These are phyloP conservation scores for Ceratosolen solmsi DNA, from an alignment of 1,140 invertebrate species.

Conservation along the genomic window DNA sequence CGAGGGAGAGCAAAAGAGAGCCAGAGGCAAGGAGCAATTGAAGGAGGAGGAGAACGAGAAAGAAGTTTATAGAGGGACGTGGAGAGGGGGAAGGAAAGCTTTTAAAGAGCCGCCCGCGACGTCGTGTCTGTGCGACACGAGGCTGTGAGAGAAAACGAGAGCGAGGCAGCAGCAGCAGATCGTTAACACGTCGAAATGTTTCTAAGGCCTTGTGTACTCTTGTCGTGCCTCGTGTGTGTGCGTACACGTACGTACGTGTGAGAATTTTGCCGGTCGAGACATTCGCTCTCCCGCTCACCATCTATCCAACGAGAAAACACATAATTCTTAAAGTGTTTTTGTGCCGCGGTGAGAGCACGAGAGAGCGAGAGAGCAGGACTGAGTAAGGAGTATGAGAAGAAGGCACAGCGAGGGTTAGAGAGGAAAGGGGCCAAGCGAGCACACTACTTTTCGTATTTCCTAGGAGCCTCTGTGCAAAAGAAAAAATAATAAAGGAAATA, in stretches of 20 bases:
- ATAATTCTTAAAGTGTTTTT: conserved; percentile 6
- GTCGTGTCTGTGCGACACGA: background rate
- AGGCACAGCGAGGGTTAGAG: background rate
- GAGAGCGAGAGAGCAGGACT: conserved; percentile 14
- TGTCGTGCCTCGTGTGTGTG: background rate
- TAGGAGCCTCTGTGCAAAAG: too few relatives aligned
- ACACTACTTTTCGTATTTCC: too few relatives aligned
- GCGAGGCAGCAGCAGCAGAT: background rate
- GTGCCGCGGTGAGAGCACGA: conserved; percentile 21
- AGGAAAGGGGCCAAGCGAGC: background rate
- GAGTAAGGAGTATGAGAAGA: background rate
- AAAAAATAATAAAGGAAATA: too few relatives aligned
- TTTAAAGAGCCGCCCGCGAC: background rate
- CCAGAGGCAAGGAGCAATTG: too few relatives aligned
- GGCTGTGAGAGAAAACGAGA: background rate
- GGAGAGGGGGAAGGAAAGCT: background rate
- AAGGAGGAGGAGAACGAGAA: background rate
- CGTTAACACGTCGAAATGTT: conserved; percentile 9
- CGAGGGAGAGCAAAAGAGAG: background rate
- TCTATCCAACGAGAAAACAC: conserved; percentile 5
- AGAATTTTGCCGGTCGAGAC: conserved; percentile 5
- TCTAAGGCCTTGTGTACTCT: background rate
- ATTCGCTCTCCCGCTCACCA: background rate
- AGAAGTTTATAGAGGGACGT: too few relatives aligned
- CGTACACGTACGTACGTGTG: background rate